phyloP scores from a whole-genome alignment of 1,140 invertebrate species.

The Pygmarrhopalites habei region DNA sequence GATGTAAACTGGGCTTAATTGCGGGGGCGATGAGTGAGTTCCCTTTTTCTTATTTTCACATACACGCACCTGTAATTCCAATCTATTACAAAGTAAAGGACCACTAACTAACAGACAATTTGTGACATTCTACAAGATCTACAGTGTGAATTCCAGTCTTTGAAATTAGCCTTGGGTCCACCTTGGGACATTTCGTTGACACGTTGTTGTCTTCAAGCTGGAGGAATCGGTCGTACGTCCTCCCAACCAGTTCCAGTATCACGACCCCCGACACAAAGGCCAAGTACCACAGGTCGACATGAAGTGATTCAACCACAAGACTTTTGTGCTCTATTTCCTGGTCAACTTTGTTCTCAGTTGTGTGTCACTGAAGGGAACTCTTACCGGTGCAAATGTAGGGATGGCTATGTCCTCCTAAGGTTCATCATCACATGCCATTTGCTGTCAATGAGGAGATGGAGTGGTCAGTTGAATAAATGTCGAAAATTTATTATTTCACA shows the following conservation, averaged over 20 bases:
- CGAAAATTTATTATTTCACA: too few species aligned
- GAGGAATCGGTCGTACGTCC: background rate
- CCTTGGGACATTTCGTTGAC: slow-evolving; percentile 51
- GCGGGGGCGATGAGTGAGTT: slow-evolving; percentile 48
- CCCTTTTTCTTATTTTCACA: too few species aligned
- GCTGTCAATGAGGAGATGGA: too few species aligned
- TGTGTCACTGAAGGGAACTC: slow-evolving; percentile 60
- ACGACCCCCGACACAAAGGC: background rate
- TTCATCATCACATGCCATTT: too few species aligned
- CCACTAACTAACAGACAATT: too few species aligned
- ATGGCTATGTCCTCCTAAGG: slow-evolving; percentile 61
- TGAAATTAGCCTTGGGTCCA: slow-evolving; percentile 46
- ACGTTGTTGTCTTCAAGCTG: slow-evolving; percentile 49
- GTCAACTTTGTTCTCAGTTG: slow-evolving; percentile 63
- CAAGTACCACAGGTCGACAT: background rate
- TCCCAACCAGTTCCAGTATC: background rate
- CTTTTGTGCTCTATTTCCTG: slow-evolving; percentile 57
- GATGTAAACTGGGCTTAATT: slow-evolving; percentile 49
- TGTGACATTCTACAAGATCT: too few species aligned
- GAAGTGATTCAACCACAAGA: slow-evolving; percentile 45
- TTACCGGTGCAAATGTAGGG: slow-evolving; percentile 63
- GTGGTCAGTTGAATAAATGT: too few species aligned
- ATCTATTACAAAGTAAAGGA: too few species aligned
- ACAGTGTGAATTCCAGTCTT: slow-evolving; percentile 46
- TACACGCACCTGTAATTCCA: too few species aligned